phyloP scores from a whole-genome alignment of 2,113 vertebrate genomes.

The Rafetus swinhoei region DNA sequence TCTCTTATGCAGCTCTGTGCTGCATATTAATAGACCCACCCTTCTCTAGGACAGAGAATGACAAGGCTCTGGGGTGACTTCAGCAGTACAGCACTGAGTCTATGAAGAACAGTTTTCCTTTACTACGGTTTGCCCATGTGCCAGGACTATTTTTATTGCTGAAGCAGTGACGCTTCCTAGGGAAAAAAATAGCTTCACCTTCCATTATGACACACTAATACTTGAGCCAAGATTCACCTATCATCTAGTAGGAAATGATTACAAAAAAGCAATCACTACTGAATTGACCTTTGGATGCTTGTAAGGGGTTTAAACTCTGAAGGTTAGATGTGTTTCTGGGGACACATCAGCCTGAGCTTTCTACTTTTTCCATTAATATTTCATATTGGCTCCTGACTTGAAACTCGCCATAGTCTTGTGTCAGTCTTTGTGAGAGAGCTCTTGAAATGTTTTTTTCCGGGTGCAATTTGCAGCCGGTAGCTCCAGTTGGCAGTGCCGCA shows the following conservation, averaged over 20 bases:
- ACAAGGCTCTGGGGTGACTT: fast-evolving
- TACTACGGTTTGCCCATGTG: fast-evolving
- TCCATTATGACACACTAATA: not conserved
- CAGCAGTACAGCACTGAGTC: fast-evolving
- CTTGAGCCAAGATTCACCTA: conserved; percentile 39
- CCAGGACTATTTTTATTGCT: not conserved
- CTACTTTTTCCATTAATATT: not conserved
- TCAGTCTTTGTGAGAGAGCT: not conserved
- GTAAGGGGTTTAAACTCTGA: conserved; percentile 1
- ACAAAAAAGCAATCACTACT: not conserved
- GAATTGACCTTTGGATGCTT: conserved; percentile 59
- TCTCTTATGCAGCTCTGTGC: not conserved
- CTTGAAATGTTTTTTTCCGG: not conserved
- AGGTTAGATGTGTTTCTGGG: not conserved
- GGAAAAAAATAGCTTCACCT: not conserved
- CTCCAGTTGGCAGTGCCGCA: no score
- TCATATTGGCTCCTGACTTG: not conserved
- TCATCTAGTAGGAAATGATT: conserved; percentile 48
- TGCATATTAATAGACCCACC: not conserved
- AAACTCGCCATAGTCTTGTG: not conserved
- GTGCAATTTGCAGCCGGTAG: not conserved
- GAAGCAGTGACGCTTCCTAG: fast-evolving
- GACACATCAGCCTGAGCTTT: not conserved
- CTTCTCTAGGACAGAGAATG: not conserved
- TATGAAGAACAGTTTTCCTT: fast-evolving